Percentiles rank a stretch among this genome's conserved stretches.
Conservation (phyloP, 53 echinoderm and acorn worm species). For the Antedon mediterranea region DNA sequence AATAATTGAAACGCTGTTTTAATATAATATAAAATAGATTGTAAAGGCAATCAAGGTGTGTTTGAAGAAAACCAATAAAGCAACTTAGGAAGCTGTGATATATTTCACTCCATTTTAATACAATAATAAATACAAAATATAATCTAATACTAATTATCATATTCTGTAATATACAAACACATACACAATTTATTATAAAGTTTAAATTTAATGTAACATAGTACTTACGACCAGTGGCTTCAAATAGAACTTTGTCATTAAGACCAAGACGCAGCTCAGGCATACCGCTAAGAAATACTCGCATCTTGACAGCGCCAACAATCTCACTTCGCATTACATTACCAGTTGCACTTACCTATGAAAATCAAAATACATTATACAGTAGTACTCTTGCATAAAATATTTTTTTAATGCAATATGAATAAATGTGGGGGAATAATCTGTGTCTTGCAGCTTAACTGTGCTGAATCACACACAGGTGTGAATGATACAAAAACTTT, state of each 20-base stretch:
- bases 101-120: too few relatives aligned
- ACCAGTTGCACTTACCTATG: constrained; percentile 85
- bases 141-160: too few relatives aligned
- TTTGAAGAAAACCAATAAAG: too few relatives aligned
- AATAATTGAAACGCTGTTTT: too few relatives aligned
- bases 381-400: background rate
- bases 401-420: background rate
- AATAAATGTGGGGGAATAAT: too few relatives aligned
- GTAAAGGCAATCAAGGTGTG: too few relatives aligned
- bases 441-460: background rate
- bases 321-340: constrained; percentile 97
- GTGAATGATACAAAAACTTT: background rate
- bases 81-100: too few relatives aligned
- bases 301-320: constrained; percentile 89
- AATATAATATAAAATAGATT: too few relatives aligned
- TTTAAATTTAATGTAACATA: background rate
- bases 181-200: too few relatives aligned
- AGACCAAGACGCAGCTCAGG: constrained; percentile 92
- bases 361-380: constrained; percentile 5
- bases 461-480: too few relatives aligned
- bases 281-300: constrained; percentile 98
- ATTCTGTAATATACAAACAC: too few relatives aligned
- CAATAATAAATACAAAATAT: too few relatives aligned
- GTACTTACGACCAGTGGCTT: constrained; percentile 97
- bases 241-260: constrained; percentile 98